Evolutionary conservation across 53 echinoderm and acorn worm species (phyloP).

Genomic region (Crossaster papposus): DNA sequence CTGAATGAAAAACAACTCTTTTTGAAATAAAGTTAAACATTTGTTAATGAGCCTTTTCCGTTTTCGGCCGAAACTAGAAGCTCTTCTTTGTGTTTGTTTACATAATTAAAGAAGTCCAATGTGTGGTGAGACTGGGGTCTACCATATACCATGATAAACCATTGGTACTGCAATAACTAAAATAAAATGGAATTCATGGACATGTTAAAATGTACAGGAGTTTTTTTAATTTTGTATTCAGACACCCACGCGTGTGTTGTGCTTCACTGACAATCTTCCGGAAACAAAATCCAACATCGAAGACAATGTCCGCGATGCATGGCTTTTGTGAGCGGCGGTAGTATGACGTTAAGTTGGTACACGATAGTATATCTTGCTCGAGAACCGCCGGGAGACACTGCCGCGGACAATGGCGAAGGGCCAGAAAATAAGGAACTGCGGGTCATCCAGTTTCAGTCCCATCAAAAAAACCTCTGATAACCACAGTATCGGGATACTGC

Average conservation of each 20-base stretch:
- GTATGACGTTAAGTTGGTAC: background rate
- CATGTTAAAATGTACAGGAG: background rate
- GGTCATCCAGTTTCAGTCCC: slow-evolving; percentile 13
- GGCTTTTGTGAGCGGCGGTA: background rate
- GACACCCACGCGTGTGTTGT: slow-evolving; percentile 27
- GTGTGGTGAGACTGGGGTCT: background rate
- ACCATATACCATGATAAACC: slow-evolving; percentile 10
- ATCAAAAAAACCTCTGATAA: background rate
- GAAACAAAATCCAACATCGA: background rate
- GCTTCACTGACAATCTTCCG: slow-evolving; percentile 5
- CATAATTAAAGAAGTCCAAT: background rate
- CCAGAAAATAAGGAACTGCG: background rate
- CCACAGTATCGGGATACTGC: slow-evolving; percentile 20
- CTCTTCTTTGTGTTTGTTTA: background rate
- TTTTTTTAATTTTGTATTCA: background rate
- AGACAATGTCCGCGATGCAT: background rate
- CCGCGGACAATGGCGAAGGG: slow-evolving; percentile 10
- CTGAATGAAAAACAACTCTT: background rate
- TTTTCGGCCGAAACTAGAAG: background rate
- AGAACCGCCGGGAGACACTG: background rate
- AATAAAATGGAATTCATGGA: background rate
- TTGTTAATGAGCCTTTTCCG: background rate
- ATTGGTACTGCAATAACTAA: slow-evolving; percentile 22
- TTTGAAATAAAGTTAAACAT: background rate
- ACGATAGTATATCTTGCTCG: slow-evolving; percentile 21